These are phyloP conservation scores for Cyanoderma ruficeps DNA, from an alignment of 2,113 vertebrate species.

Conservation along the genomic window DNA sequence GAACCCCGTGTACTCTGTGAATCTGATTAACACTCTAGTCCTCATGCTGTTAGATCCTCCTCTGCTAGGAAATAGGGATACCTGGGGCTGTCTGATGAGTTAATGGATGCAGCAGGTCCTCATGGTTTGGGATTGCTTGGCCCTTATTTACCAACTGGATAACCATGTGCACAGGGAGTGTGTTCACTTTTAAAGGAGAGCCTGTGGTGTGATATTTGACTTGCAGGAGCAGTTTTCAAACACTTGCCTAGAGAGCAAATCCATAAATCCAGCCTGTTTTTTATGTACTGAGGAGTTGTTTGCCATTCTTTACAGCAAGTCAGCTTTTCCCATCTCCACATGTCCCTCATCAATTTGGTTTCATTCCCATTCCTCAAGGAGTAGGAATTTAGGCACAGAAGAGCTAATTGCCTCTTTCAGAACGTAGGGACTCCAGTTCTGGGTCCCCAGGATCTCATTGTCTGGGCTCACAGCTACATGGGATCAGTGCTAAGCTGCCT, in stretches of 20 bases:
- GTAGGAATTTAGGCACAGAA: neutral
- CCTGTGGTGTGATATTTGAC: neutral
- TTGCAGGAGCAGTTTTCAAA: neutral
- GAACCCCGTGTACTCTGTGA: too few relatives aligned
- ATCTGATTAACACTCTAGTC: neutral
- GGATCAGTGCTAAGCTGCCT: neutral
- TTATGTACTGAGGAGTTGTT: neutral
- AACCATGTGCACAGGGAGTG: neutral
- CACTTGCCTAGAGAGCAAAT: neutral
- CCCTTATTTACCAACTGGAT: neutral
- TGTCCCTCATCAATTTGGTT: neutral
- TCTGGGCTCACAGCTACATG: neutral
- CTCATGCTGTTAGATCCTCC: neutral
- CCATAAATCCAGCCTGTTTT: neutral
- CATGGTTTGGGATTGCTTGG: neutral
- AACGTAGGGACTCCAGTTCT: neutral
- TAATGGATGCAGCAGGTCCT: neutral
- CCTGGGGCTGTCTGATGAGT: neutral
- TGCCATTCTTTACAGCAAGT: neutral
- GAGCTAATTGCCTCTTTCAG: neutral
- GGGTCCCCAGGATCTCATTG: neutral
- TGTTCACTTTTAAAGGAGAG: neutral
- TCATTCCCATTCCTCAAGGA: neutral
- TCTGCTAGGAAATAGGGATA: neutral
- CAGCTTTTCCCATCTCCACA: neutral